phyloP scores from a whole-genome alignment of 2,113 vertebrate genomes.

The Gulo gulo region DNA sequence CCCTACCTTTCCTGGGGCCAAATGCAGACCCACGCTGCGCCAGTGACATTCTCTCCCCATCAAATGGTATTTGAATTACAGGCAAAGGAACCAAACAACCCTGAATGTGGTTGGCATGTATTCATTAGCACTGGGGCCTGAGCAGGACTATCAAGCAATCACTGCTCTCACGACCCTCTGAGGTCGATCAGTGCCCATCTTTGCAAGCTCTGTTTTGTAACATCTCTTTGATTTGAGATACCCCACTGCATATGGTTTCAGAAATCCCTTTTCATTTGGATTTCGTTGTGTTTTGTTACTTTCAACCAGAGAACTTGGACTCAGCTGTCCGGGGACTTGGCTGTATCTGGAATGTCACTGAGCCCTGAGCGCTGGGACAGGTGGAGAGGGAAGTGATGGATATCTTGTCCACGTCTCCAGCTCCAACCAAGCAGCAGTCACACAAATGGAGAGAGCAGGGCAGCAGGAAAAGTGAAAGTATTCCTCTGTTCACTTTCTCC shows the following conservation, averaged over 20 bases:
- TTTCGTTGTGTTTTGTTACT: neutral
- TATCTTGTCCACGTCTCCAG: neutral
- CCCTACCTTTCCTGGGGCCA: neutral
- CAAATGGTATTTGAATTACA: neutral
- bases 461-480: neutral
- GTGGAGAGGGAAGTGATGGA: too few species aligned
- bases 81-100: neutral
- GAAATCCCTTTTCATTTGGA: neutral
- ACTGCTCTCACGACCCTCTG: neutral
- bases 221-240: neutral
- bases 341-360: neutral
- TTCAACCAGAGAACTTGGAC: neutral
- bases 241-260: neutral
- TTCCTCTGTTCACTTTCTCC: neutral
- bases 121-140: neutral
- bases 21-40: neutral
- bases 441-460: neutral
- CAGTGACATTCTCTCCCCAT: neutral
- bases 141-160: neutral
- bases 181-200: neutral
- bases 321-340: neutral
- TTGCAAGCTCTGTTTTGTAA: neutral
- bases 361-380: neutral
- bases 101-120: accelerated
- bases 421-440: too few species aligned